These are phyloP conservation scores for Psephotus haematonotus DNA, from an alignment of 2,113 vertebrate genomes.

Conservation along the genomic window DNA sequence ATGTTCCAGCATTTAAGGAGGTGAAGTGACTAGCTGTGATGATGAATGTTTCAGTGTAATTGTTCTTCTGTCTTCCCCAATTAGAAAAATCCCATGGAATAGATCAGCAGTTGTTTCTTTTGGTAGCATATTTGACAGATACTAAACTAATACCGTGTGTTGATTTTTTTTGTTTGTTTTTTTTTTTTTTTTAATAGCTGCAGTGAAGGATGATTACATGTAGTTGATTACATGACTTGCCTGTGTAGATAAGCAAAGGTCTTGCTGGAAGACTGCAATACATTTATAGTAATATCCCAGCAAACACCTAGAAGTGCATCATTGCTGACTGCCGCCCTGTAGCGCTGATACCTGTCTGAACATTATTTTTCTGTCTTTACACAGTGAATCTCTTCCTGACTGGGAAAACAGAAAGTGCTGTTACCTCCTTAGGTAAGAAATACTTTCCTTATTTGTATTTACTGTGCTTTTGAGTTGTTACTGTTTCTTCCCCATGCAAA, in stretches of 20 bases:
- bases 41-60: background rate
- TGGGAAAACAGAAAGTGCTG: conserved; percentile 75
- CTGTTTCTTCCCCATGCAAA: background rate
- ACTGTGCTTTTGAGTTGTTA: background rate
- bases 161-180: background rate
- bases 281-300: background rate
- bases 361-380: conserved; percentile 38
- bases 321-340: background rate
- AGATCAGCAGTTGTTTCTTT: background rate
- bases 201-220: background rate
- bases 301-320: background rate
- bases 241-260: background rate
- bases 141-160: background rate
- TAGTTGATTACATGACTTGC: background rate
- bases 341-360: background rate
- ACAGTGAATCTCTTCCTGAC: conserved; percentile 79
- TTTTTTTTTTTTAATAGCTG: background rate
- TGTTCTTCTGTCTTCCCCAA: background rate
- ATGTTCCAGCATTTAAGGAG: background rate
- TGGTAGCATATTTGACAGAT: background rate
- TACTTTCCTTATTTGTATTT: background rate
- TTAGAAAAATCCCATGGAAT: background rate
- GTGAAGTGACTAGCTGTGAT: background rate
- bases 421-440: conserved; percentile 72
- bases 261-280: background rate